Conservation (phyloP, 2,797 vertebrate species). For the Sylvilagus floridanus region DNA sequence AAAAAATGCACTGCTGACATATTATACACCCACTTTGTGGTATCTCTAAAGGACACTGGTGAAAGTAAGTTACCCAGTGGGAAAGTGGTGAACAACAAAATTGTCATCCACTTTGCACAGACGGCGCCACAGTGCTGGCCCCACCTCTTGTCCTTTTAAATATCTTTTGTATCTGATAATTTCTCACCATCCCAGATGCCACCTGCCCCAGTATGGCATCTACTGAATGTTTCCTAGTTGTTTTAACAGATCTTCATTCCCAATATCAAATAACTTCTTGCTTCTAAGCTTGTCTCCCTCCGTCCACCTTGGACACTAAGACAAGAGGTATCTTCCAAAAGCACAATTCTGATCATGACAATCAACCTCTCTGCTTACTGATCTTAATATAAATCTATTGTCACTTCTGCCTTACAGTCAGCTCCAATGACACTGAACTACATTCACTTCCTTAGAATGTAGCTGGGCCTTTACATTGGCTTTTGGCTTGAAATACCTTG, state of each 20-base stretch:
- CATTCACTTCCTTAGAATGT: constrained; percentile 52
- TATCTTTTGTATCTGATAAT: not conserved
- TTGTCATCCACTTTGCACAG: not conserved
- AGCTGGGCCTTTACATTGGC: not conserved
- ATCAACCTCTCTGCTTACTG: not conserved
- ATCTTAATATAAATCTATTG: constrained; percentile 18
- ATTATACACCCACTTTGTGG: not conserved
- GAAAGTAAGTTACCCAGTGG: not conserved
- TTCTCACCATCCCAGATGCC: not conserved
- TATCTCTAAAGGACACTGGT: not conserved
- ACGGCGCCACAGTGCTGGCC: too few relatives aligned
- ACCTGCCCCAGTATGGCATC: not conserved
- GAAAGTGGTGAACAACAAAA: not conserved
- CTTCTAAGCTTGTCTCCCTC: not conserved
- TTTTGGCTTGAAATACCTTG: not conserved
- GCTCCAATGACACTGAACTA: not conserved
- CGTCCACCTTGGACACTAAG: not conserved
- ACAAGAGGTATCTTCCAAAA: not conserved
- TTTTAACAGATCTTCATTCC: not conserved
- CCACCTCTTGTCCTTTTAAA: not conserved
- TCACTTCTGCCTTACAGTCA: not conserved
- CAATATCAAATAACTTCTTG: not conserved
- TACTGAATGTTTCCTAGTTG: not conserved
- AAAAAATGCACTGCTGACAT: not conserved
- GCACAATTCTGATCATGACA: not conserved